These are phyloP conservation scores for Apeira syringaria DNA, from an alignment of 2,888 invertebrate genomes.

Conservation along the genomic window DNA sequence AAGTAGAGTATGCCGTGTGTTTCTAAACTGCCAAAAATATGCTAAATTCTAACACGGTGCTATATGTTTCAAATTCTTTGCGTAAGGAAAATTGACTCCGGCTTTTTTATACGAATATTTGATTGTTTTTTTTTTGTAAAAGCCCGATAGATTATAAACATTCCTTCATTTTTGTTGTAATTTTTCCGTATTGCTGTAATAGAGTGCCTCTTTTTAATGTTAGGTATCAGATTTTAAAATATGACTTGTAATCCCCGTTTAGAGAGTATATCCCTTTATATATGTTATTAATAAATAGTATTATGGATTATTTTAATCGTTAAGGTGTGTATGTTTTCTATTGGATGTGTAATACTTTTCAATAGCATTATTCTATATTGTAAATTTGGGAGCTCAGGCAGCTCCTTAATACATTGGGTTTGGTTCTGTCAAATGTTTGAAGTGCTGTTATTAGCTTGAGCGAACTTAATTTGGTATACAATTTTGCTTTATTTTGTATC, in stretches of 20 bases:
- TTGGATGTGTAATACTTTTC: too few species aligned
- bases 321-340: too few species aligned
- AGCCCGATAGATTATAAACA: constrained; percentile 8
- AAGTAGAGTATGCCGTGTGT: constrained; percentile 21
- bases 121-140: too few species aligned
- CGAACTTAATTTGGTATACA: too few species aligned
- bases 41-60: constrained; percentile 24
- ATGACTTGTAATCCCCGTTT: constrained; percentile 1
- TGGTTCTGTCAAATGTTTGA: too few species aligned
- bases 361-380: too few species aligned
- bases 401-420: too few species aligned
- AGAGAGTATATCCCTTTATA: constrained; percentile 6
- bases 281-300: background rate
- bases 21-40: constrained; percentile 16
- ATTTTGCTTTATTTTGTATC: too few species aligned
- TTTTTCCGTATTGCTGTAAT: background rate
- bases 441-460: too few species aligned
- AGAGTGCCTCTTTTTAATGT: constrained; percentile 2
- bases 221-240: background rate
- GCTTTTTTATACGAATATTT: too few species aligned
- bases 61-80: background rate
- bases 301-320: constrained; percentile 2
- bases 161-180: constrained; percentile 17
- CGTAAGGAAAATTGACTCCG: too few species aligned
- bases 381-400: too few species aligned